phyloP scores from a whole-genome alignment of 2,113 vertebrate genomes.

The Melierax canorus region DNA sequence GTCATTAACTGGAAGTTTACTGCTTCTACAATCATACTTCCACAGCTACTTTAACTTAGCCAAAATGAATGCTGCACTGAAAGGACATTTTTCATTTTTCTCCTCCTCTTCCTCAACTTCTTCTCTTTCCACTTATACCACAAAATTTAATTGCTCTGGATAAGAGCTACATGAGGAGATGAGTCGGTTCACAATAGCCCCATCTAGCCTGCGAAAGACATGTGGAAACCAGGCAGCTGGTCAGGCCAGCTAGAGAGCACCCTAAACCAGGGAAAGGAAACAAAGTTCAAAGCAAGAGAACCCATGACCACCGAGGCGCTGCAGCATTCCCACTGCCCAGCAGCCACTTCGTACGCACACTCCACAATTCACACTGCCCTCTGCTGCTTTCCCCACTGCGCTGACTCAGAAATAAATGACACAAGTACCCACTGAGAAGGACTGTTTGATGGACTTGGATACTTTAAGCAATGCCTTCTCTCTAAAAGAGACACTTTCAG shows the following conservation, averaged over 20 bases:
- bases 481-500: not conserved
- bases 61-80: not conserved
- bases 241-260: not conserved
- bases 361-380: not conserved
- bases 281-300: not conserved
- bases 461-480: not conserved
- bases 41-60: not conserved
- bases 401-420: not conserved
- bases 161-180: not conserved
- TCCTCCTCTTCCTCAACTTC: not conserved
- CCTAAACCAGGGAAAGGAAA: not conserved
- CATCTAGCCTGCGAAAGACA: not conserved
- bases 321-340: not conserved
- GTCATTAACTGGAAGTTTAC: constrained; percentile 3
- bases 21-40: not conserved
- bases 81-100: not conserved
- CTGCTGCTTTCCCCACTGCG: fast-evolving
- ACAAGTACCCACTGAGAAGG: not conserved
- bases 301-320: fast-evolving
- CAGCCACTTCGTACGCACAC: not conserved
- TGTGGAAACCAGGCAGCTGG: not conserved
- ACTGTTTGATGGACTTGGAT: not conserved
- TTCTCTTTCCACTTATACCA: not conserved
- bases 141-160: not conserved
- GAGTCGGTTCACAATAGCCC: not conserved